Evolutionary conservation across 2,113 vertebrate genomes (phyloP), one percentile per base, ranked within the genome.

Genomic region (Oceanodroma tethys): DNA sequence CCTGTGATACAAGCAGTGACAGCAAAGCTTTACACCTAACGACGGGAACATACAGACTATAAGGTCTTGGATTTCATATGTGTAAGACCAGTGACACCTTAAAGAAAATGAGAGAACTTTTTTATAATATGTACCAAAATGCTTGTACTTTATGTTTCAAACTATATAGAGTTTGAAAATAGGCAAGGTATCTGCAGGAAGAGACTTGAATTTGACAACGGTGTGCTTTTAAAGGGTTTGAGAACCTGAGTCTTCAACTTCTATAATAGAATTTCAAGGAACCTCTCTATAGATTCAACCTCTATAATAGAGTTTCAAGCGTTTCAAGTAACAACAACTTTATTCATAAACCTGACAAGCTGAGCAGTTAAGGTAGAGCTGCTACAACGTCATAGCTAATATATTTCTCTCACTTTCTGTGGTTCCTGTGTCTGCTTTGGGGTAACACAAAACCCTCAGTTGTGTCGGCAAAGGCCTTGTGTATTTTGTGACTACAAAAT

Each of bases 171-270:
- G 15, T 65, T n/a, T 50, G 78, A 93, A 88, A 86, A 27, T 26
- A 50, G 34, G 11, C 5, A 58, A 38, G 2, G 7, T 66, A 34
- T 62, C 71, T 45, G 30, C 30, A 90, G 50, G 67, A 48, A 20
- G 22, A 29, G 2, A 4, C 13, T 19, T 0, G 0, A 8, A 13
- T 59, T 91, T 75, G 55, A 52, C 10, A 30, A 21, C 4, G 55
- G 8, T 38, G 23, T 23, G 27, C 20, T 22, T 83, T 89, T 84
- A 70, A 79, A 72, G 45, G 34, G 6, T 40, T 89, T 73, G 74
- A 48, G 21, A 73, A 85, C 68, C 14, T 10, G 36, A 60, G 22
- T 3, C 26, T 94, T 94, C 47, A 81, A 6, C n/a, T 6, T 93
- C n/a, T 47, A 10, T 27, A 90, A 42, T 2, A 65, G 53, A 47